A percentile compares a stretch with the other conserved stretches of the same genome.
Conservation (phyloP, 2,797 vertebrate species). For the Falco rusticolus region DNA sequence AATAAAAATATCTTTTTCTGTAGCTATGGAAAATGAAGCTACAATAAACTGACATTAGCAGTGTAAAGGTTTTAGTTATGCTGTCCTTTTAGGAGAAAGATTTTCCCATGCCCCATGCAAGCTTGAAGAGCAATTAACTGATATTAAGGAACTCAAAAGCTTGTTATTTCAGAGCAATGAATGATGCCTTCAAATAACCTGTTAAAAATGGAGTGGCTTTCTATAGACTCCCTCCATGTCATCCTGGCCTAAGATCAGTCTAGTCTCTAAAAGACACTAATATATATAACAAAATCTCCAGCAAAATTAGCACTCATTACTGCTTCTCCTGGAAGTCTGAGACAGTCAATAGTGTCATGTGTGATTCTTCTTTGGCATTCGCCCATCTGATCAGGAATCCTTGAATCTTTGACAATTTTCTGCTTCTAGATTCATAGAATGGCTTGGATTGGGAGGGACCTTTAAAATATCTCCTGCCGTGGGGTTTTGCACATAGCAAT, state of each 20-base stretch:
- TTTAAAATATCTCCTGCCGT: background rate
- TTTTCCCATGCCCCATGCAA: background rate
- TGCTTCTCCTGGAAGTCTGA: background rate
- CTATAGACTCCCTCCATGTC: background rate
- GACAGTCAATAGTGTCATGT: background rate
- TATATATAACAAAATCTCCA: background rate
- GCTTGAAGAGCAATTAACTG: background rate
- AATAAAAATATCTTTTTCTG: background rate
- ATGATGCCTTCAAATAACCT: background rate
- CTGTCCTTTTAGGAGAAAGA: background rate
- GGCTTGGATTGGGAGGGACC: background rate
- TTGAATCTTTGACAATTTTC: background rate
- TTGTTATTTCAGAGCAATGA: background rate
- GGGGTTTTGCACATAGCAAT: background rate
- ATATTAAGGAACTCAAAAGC: background rate
- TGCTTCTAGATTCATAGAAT: background rate
- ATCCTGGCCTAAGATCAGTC: background rate
- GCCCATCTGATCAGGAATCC: background rate
- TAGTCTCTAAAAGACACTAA: background rate
- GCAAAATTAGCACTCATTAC: background rate
- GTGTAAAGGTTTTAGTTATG: background rate
- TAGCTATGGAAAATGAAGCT: background rate
- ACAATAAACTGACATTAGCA: background rate
- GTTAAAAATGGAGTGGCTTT: background rate
- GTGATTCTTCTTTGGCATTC: background rate